Base-by-base conservation (phyloP, 2,797 vertebrate species). In the Pangasius larnaudii region DNA sequence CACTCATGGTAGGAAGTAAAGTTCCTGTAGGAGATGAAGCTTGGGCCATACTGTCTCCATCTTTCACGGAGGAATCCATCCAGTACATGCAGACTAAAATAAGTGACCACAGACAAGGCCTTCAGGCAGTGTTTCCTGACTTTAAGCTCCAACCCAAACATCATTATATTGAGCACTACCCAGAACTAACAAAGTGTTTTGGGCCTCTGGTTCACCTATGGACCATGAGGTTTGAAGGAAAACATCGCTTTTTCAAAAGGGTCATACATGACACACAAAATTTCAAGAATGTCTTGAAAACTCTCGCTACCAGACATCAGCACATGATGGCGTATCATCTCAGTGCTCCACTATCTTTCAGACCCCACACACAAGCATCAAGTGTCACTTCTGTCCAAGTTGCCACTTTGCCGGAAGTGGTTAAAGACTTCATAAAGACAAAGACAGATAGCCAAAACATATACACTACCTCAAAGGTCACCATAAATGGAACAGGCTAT, bases 11-110 rank as follows among this genome's bases (percentile, higher is more conserved):
- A 27, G 89, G 88, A 63, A 89, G 59, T 88, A 53, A 78, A 85
- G 85, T 92, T 1, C 88, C 89, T 8, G 89, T 91, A 65, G 85
- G 65, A 72, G 89, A 92, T 91, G 85, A 51, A 39, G 79, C 71
- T 19, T 92, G 88, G 84, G 78, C 51, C 2, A 58, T 91, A 39
- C 84, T 92, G 58, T 92, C 51, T 27, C 72, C 74, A 18, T 80
- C 63, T 58, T 91, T 93, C 33, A 91, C 87, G n/a, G 87, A 91
- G 0, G 90, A 90, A n/a, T 88, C 65, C 14, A 87, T 91, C n/a
- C 59, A 89, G 71, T 91, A 91, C 75, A 56, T 91, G 51, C 86
- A 91, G 14, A 30, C 79, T 51, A 92, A 90, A 89, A 91, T 91
- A 30, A 77, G n/a, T 87, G 88, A 91, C 74, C 88, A 91, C 72